Base-by-base conservation (phyloP, 2,113 vertebrate genomes). In the Triplophysa rosa region DNA sequence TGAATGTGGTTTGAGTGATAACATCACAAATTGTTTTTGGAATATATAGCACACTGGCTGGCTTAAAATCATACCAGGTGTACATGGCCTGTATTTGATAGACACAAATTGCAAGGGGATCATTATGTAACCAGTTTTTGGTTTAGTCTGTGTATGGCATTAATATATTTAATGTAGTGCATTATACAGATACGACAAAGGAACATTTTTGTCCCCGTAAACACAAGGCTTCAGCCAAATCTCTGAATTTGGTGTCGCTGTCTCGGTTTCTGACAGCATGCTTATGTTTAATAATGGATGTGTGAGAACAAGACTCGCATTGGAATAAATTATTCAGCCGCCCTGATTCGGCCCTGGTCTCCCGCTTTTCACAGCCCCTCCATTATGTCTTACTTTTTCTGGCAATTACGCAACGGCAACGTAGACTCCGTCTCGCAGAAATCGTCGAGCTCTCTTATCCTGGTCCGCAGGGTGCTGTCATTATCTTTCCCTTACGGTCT, bases 211-310 rank as follows among this genome's bases (percentile, higher is more conserved):
- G 45, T 70, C 49, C 52, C 47, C 10, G 1, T 77, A 71, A 78
- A 71, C 23, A 76, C 45, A 66, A 70, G 74, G 61, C 58, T 63
- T 56, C 65, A 13, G 47, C 61, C 42, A 40, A 79, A 74, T 69
- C 71, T 56, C 64, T 42, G 70, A 63, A 17, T 40, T 26, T 67
- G 17, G 59, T 37, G 11, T 70, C 37, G 21, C 72, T 67, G 37
- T 77, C 82, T 75, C 59, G 33, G 26, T 79, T 61, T 68, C 73
- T 61, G 82, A 77, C 78, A 77, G 74, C 74, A 73, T 80, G 74
- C 72, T 80, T 77, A 80, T 72, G 67, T 59, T 84, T 59, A 84
- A 84, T 80, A 84, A 84, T 84, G 72, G 67, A 77, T 84, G 79
- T 73, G 49, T 26, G 40, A 26, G 73, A 80, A 68, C 72, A 65